Conservation (phyloP, 2,113 vertebrate genomes). For the Phaethon lepturus region DNA sequence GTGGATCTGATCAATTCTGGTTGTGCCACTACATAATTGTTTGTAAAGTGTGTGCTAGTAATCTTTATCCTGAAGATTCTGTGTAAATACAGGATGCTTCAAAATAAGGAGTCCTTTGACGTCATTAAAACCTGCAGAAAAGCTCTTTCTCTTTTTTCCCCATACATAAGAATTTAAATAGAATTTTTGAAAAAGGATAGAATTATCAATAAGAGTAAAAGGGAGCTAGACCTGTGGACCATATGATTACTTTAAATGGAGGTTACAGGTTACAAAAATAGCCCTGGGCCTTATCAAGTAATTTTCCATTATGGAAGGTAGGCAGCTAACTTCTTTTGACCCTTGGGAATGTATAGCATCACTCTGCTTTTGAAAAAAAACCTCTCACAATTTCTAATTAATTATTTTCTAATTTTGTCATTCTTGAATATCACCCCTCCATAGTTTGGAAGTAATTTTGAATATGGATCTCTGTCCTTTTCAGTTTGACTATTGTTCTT, state of each 20-base stretch:
- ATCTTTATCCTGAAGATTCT: neutral
- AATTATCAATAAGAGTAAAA: neutral
- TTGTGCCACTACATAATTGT: neutral
- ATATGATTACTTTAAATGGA: neutral
- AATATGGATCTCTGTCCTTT: neutral
- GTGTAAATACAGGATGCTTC: neutral
- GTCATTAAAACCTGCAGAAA: neutral
- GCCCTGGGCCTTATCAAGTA: neutral
- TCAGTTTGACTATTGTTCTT: neutral
- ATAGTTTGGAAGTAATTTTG: neutral
- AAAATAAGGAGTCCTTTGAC: neutral
- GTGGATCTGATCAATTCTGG: neutral
- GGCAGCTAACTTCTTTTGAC: neutral
- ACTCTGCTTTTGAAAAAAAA: neutral
- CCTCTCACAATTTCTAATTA: neutral
- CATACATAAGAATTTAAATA: neutral
- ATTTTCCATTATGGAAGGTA: neutral
- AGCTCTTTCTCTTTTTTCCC: neutral
- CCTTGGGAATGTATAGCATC: neutral
- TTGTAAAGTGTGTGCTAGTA: neutral
- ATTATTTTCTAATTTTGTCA: neutral
- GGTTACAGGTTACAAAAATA: neutral
- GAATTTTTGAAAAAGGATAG: neutral
- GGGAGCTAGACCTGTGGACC: neutral
- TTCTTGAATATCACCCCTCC: neutral